A percentile compares a stretch with the other conserved stretches of the same genome.
These are phyloP conservation scores for Microtus pennsylvanicus DNA, from an alignment of 2,113 vertebrate species.

Conservation along the genomic window DNA sequence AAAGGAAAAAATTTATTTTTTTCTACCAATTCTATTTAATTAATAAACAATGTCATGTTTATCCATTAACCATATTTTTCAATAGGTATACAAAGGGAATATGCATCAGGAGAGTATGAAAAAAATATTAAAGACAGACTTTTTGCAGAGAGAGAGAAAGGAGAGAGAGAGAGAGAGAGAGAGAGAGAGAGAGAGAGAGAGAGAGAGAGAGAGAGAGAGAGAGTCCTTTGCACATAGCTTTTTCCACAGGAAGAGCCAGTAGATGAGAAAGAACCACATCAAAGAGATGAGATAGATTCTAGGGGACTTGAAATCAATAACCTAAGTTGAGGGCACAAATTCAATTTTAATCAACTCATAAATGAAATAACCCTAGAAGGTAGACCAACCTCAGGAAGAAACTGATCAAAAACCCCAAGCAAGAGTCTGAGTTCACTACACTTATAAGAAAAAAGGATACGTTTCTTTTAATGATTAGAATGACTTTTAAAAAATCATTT, in stretches of 20 bases:
- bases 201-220: neutral
- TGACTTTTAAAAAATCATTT: constrained; percentile 42
- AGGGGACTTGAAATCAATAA: constrained; percentile 25
- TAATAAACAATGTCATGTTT: constrained; percentile 30
- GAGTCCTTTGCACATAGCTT: neutral
- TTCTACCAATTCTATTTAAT: constrained; percentile 32
- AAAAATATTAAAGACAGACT: constrained; percentile 29
- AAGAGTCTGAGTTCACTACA: neutral
- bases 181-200: neutral
- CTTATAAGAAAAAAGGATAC: neutral
- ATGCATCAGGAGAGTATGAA: constrained; percentile 34
- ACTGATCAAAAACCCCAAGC: neutral
- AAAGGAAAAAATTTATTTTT: neutral
- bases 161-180: neutral
- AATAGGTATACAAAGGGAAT: constrained; percentile 1
- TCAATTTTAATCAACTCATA: constrained; percentile 46
- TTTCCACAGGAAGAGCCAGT: neutral
- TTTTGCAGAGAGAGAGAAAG: constrained; percentile 12
- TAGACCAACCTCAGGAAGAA: constrained; percentile 12
- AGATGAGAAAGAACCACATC: neutral
- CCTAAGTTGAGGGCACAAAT: neutral
- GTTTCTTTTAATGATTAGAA: constrained; percentile 25
- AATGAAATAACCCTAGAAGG: constrained; percentile 38
- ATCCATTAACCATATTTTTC: constrained; percentile 25
- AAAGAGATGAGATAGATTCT: constrained; percentile 9